Conservation (phyloP, 2,113 vertebrate genomes). For the Pionites leucogaster region DNA sequence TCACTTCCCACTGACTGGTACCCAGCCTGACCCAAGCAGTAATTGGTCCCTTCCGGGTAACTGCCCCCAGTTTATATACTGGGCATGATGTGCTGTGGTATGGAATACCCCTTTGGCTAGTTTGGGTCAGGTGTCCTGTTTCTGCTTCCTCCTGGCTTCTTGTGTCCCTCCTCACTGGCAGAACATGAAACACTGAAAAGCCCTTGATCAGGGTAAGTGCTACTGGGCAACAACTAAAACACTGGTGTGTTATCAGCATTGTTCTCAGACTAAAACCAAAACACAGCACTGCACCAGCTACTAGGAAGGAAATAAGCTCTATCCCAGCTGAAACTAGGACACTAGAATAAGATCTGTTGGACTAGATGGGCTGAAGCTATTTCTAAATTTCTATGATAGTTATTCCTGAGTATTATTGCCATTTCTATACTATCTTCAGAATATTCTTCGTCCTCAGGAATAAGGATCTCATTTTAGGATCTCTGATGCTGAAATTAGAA, state of each 20-base stretch:
- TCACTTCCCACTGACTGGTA: background rate
- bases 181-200: background rate
- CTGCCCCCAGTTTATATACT: background rate
- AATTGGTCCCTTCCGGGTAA: background rate
- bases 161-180: background rate
- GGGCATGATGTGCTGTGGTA: background rate
- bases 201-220: background rate
- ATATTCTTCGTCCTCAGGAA: background rate
- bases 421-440: background rate
- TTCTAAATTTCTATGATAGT: background rate
- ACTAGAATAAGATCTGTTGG: background rate
- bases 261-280: background rate
- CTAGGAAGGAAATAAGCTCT: background rate
- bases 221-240: background rate
- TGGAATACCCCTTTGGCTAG: background rate
- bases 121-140: background rate
- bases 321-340: background rate
- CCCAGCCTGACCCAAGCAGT: background rate
- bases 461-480: background rate
- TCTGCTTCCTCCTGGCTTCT: background rate
- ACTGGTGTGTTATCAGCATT: background rate
- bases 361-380: background rate
- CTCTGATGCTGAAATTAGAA: background rate
- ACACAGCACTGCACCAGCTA: background rate
- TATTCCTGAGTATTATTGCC: background rate